phyloP scores from a whole-genome alignment of 2,113 vertebrate species.

The Ciconia maguari region DNA sequence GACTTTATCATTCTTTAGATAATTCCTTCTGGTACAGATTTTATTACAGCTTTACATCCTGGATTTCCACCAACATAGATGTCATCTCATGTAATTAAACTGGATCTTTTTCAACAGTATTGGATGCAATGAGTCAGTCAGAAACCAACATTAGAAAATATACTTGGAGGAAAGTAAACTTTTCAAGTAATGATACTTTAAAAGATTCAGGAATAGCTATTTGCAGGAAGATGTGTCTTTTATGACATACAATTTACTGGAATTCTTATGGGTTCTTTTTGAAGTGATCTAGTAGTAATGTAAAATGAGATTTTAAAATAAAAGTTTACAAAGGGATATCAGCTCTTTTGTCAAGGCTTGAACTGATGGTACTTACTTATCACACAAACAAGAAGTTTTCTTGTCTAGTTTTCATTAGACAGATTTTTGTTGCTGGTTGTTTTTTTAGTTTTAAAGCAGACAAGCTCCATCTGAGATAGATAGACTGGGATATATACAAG shows the following conservation, averaged over 20 bases:
- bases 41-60: not conserved
- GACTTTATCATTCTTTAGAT: not conserved
- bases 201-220: not conserved
- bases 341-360: not conserved
- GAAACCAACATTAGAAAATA: not conserved
- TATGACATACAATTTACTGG: not conserved
- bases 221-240: not conserved
- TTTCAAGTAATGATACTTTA: not conserved
- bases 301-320: not conserved
- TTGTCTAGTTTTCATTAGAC: not conserved
- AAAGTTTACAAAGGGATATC: not conserved
- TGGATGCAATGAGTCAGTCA: not conserved
- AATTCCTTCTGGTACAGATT: not conserved
- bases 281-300: not conserved
- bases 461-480: not conserved
- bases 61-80: not conserved
- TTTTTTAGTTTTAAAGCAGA: not conserved
- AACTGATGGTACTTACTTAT: not conserved
- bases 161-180: not conserved
- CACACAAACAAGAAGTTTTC: not conserved
- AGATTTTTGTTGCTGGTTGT: not conserved
- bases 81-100: not conserved
- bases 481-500: not conserved
- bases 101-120: not conserved
- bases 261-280: not conserved